Conservation (phyloP, 2,888 invertebrate genomes). For the Sesamia inferens region DNA sequence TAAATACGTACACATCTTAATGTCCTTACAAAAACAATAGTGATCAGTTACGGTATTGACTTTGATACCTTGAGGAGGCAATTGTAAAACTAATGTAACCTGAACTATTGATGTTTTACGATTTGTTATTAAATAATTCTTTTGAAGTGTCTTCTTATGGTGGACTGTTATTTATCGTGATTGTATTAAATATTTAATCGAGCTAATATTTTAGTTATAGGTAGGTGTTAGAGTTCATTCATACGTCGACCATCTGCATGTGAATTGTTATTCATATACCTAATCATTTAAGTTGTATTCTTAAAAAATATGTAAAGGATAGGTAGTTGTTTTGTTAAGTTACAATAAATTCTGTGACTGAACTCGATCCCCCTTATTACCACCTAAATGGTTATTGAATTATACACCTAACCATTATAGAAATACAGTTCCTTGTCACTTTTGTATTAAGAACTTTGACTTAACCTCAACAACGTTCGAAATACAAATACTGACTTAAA, state of each 20-base stretch:
- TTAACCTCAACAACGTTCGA: too few species aligned
- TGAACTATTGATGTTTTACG: constrained; percentile 35
- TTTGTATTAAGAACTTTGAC: too few species aligned
- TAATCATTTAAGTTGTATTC: constrained; percentile 1
- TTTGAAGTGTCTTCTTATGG: constrained; percentile 18
- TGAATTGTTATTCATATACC: constrained; percentile 16
- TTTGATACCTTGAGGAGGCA: constrained; percentile 64
- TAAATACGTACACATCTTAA: constrained; percentile 61
- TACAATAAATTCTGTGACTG: not conserved
- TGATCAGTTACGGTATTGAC: constrained; percentile 67
- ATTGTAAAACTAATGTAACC: constrained; percentile 50
- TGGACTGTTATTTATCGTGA: constrained; percentile 25
- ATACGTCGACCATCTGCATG: not conserved
- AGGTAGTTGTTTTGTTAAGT: not conserved
- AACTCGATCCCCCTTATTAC: not conserved
- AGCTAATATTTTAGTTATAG: not conserved
- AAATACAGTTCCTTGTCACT: too few species aligned
- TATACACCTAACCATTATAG: too few species aligned
- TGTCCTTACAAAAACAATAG: constrained; percentile 67
- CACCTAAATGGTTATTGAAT: too few species aligned
- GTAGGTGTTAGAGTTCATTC: not conserved
- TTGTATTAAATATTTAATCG: constrained; percentile 30
- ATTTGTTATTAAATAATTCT: constrained; percentile 6
- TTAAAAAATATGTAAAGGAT: constrained; percentile 1
- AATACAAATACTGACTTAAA: too few species aligned